Evolutionary conservation across 2,113 vertebrate genomes (phyloP).

Genomic region (Melanerpes formicivorus): DNA sequence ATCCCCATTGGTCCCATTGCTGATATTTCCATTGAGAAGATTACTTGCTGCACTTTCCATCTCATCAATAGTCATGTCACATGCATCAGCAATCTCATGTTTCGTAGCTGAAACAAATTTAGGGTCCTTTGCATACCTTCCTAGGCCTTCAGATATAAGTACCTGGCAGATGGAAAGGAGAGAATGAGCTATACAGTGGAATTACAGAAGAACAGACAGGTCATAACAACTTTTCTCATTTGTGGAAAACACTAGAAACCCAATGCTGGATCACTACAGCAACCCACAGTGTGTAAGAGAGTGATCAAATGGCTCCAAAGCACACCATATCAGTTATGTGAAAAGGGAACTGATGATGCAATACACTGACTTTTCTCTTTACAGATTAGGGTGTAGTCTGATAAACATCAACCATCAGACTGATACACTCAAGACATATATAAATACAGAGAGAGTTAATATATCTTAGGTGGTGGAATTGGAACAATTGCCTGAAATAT

Average conservation of each 20-base stretch:
- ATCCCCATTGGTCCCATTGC: slow-evolving; percentile 81
- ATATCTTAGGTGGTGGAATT: background rate
- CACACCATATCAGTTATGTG: background rate
- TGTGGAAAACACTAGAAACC: background rate
- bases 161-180: slow-evolving; percentile 79
- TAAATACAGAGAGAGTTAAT: background rate
- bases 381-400: background rate
- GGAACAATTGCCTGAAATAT: background rate
- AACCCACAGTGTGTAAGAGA: background rate
- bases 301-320: background rate
- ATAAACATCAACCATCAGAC: background rate
- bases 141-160: slow-evolving; percentile 97
- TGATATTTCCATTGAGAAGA: slow-evolving; percentile 88
- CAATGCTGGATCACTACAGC: background rate
- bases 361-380: background rate
- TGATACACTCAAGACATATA: background rate
- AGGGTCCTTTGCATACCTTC: slow-evolving; percentile 94
- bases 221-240: background rate
- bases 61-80: slow-evolving; percentile 98
- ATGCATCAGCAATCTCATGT: slow-evolving; percentile 96
- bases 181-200: background rate
- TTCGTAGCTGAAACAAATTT: slow-evolving; percentile 98
- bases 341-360: background rate
- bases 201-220: background rate
- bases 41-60: slow-evolving; percentile 99